Percentiles rank a stretch among this genome's conserved stretches.
Evolutionary conservation across 2,888 invertebrate genomes (phyloP).

Genomic region (Cryptus armator): DNA sequence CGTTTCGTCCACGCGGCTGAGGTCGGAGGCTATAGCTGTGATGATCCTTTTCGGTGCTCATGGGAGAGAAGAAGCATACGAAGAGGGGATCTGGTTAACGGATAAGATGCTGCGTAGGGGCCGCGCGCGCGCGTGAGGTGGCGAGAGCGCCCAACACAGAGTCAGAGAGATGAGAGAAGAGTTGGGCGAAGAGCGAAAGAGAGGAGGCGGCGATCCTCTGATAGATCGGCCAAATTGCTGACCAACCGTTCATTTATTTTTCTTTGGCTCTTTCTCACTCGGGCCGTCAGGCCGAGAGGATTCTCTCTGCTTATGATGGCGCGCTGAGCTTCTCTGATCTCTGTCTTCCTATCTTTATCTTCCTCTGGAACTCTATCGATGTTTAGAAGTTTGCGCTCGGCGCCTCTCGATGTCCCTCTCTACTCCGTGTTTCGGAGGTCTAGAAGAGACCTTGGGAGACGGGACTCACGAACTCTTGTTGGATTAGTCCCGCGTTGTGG

Average conservation of each 20-base stretch:
- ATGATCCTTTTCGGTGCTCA: slow-evolving; percentile 9
- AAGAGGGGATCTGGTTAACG: slow-evolving; percentile 45
- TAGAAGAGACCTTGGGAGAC: slow-evolving; percentile 20
- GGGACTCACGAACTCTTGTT: slow-evolving; percentile 26
- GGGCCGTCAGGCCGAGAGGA: slow-evolving; percentile 21
- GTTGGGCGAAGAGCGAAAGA: slow-evolving; percentile 43
- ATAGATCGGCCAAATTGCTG: slow-evolving; percentile 79
- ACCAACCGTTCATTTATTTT: slow-evolving; percentile 78
- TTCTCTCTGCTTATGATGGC: slow-evolving; percentile 17
- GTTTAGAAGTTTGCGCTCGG: slow-evolving; percentile 39
- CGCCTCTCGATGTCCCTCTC: slow-evolving; percentile 30
- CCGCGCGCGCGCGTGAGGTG: slow-evolving; percentile 40
- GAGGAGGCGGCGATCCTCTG: slow-evolving; percentile 71
- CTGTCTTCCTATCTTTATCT: slow-evolving; percentile 15
- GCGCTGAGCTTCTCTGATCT: slow-evolving; percentile 43
- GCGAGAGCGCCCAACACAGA: slow-evolving; percentile 49
- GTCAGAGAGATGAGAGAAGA: slow-evolving; percentile 23
- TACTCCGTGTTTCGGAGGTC: slow-evolving; percentile 27
- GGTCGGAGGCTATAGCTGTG: background rate
- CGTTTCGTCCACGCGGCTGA: background rate
- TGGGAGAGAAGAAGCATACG: background rate
- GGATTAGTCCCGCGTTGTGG: slow-evolving; percentile 17
- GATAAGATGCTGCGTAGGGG: slow-evolving; percentile 50
- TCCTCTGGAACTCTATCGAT: slow-evolving; percentile 19
- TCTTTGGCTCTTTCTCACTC: slow-evolving; percentile 71